Percentiles rank a stretch among this genome's conserved stretches.
phyloP scores from a whole-genome alignment of 2,888 invertebrate genomes.

The Molanna angustata region DNA sequence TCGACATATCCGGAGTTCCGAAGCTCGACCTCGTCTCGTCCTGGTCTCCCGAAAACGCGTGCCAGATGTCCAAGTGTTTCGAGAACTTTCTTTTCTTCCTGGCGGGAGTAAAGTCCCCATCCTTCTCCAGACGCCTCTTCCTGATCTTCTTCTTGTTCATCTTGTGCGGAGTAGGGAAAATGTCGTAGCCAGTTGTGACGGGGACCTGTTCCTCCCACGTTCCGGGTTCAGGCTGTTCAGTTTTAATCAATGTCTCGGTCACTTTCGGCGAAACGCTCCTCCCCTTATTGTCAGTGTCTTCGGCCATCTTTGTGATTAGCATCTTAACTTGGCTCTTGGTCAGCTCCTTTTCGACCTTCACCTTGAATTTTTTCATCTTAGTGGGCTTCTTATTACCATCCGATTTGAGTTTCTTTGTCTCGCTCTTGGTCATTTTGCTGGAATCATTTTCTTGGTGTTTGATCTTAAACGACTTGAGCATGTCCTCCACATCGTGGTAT shows the following conservation, averaged over 20 bases:
- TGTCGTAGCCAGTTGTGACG: neutral
- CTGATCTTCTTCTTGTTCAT: conserved; percentile 15
- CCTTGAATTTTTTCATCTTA: neutral
- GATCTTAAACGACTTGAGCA: conserved; percentile 9
- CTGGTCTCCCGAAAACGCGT: conserved; percentile 34
- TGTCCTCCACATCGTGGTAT: conserved; percentile 13
- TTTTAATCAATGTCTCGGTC: neutral
- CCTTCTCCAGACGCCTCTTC: conserved; percentile 4
- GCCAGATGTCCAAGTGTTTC: conserved; percentile 11
- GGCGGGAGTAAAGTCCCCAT: conserved; percentile 2
- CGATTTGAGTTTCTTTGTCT: neutral
- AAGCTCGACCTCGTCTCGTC: conserved; percentile 42
- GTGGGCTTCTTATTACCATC: neutral
- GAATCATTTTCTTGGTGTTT: conserved; percentile 3
- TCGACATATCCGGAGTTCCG: conserved; percentile 35
- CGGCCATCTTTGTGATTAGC: conserved; percentile 13
- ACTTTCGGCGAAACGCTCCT: conserved; percentile 11
- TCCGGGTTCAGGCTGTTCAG: neutral
- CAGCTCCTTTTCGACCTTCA: conserved; percentile 9
- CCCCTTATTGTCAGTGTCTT: neutral
- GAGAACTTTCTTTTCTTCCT: conserved; percentile 14
- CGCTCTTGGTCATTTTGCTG: neutral
- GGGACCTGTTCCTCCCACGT: neutral
- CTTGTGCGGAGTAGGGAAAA: conserved; percentile 7
- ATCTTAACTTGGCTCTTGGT: conserved; percentile 9